Evolutionary conservation across 2,113 vertebrate species (phyloP).

Genomic region (Tychaedon coryphoeus): DNA sequence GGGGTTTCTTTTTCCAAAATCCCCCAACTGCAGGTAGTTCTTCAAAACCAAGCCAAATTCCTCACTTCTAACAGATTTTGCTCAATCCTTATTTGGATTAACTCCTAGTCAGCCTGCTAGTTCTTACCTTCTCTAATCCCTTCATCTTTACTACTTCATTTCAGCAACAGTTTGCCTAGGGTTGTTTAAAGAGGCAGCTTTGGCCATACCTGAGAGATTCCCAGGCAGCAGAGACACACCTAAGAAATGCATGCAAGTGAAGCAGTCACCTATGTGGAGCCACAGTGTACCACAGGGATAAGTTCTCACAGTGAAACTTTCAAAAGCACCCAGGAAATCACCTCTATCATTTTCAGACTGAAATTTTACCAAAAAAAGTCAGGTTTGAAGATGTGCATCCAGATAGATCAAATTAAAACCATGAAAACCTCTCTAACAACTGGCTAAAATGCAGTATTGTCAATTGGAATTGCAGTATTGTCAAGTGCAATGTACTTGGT

Average conservation of each 20-base stretch:
- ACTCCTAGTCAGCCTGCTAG: background rate
- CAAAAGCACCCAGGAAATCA: background rate
- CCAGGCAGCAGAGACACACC: background rate
- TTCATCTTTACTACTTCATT: background rate
- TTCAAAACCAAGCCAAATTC: background rate
- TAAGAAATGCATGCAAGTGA: background rate
- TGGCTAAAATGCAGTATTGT: background rate
- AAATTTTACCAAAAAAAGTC: background rate
- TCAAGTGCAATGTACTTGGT: background rate
- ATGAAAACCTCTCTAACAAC: background rate
- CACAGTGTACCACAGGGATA: background rate
- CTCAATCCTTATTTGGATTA: background rate
- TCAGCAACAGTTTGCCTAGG: background rate
- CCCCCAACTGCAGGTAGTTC: background rate
- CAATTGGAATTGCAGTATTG: background rate
- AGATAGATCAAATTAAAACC: background rate
- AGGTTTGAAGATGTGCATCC: background rate
- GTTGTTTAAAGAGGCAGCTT: background rate
- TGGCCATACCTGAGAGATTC: background rate
- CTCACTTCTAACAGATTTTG: background rate
- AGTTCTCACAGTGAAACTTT: background rate
- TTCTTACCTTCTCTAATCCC: background rate
- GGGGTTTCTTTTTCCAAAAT: background rate
- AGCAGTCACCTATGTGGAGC: fast-evolving
- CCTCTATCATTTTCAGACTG: background rate